These are phyloP conservation scores for Hippolais icterina DNA, from an alignment of 2,113 vertebrate genomes.

Conservation along the genomic window DNA sequence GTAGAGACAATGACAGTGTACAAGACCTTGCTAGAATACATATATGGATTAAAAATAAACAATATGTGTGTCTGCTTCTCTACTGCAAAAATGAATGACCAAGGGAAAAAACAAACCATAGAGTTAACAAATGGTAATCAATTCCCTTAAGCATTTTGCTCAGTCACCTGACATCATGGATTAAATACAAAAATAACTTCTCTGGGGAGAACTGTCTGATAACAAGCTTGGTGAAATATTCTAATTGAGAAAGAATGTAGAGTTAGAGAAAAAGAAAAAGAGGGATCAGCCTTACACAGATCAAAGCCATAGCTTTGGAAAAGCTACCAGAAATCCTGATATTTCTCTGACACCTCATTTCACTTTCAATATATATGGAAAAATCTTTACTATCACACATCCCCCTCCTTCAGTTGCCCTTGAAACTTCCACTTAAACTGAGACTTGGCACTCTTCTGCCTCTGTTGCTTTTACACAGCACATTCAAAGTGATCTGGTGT, in stretches of 20 bases:
- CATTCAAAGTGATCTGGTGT: background rate
- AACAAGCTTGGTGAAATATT: background rate
- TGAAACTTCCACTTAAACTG: background rate
- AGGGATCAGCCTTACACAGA: background rate
- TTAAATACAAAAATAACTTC: background rate
- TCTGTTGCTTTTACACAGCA: background rate
- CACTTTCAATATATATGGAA: background rate
- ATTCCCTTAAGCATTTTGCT: background rate
- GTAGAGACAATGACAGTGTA: background rate
- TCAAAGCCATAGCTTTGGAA: background rate
- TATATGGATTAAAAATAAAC: background rate
- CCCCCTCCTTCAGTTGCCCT: background rate
- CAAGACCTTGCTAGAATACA: background rate
- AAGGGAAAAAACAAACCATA: background rate
- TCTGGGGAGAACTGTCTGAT: background rate
- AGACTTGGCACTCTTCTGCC: background rate
- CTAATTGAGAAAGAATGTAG: background rate
- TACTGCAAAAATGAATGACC: background rate
- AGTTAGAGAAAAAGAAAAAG: background rate
- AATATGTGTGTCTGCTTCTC: background rate
- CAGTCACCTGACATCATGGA: background rate
- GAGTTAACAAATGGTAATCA: background rate
- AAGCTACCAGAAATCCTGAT: background rate
- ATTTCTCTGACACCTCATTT: slow-evolving; percentile 6
- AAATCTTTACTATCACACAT: background rate